phyloP scores from a whole-genome alignment of 2,888 invertebrate genomes.

The Seladonia tumulorum region DNA sequence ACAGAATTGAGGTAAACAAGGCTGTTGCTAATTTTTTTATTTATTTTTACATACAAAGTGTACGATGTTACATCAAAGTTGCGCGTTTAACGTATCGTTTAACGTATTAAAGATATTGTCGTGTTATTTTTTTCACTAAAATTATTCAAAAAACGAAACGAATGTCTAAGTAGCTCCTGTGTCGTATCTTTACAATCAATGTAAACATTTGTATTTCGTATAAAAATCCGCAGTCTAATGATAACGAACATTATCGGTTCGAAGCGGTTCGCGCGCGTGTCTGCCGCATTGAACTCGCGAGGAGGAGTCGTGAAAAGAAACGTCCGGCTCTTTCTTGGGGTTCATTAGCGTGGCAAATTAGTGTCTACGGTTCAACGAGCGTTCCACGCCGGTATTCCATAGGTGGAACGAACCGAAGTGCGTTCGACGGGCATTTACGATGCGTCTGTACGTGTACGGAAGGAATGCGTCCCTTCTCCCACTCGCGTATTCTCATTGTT shows the following conservation, averaged over 20 bases:
- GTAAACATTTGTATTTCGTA: background rate
- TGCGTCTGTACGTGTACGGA: constrained; percentile 42
- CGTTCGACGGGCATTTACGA: constrained; percentile 27
- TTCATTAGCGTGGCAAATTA: constrained; percentile 72
- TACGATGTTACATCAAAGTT: too few relatives aligned
- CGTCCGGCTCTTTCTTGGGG: constrained; percentile 34
- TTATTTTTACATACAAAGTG: too few relatives aligned
- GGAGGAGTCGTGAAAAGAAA: constrained; percentile 34
- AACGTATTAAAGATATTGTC: too few relatives aligned
- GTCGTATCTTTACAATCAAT: background rate
- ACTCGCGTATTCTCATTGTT: constrained; percentile 38
- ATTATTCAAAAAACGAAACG: background rate
- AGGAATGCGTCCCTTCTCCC: constrained; percentile 53
- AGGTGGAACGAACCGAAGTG: constrained; percentile 40
- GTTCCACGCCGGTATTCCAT: constrained; percentile 24
- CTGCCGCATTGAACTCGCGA: background rate
- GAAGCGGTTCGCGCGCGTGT: background rate
- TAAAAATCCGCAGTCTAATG: background rate
- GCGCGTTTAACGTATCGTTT: too few relatives aligned
- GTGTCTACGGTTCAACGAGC: constrained; percentile 61
- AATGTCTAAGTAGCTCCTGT: background rate
- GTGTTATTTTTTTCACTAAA: too few relatives aligned
- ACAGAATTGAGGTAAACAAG: too few relatives aligned
- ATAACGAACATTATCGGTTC: background rate
- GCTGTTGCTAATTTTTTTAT: too few relatives aligned